Conservation (phyloP, 2,113 vertebrate genomes). For the Abramis brama region DNA sequence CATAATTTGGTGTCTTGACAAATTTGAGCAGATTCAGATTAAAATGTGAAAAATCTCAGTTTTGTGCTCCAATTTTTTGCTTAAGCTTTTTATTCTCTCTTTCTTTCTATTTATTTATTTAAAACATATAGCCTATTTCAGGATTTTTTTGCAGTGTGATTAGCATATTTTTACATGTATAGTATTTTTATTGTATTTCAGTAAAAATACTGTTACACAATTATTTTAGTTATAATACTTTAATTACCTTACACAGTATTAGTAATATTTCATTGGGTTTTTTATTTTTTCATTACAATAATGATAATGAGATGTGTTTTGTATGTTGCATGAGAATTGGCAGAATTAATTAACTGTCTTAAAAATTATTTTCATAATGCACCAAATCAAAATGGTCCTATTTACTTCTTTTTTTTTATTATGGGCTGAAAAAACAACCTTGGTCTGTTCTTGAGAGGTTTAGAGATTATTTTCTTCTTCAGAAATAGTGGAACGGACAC, state of each 20-base stretch:
- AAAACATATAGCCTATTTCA: not conserved
- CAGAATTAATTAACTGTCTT: not conserved
- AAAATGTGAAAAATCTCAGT: not conserved
- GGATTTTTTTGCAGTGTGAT: not conserved
- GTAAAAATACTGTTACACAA: not conserved
- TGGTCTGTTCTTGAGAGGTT: not conserved
- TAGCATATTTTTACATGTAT: not conserved
- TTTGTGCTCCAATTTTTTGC: not conserved
- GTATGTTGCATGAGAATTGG: not conserved
- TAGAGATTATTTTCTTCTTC: not conserved
- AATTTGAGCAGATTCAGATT: no score
- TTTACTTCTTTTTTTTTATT: not conserved
- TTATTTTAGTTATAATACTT: not conserved
- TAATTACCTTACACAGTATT: not conserved
- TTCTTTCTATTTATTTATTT: not conserved
- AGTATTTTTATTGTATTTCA: not conserved
- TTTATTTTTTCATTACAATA: not conserved
- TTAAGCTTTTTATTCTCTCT: not conserved
- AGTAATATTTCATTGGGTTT: not conserved
- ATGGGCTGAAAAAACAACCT: not conserved
- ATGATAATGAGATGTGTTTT: not conserved
- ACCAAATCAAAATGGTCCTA: not conserved
- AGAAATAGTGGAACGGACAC: constrained; percentile 45
- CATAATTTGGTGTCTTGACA: no score
- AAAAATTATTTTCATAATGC: not conserved